These are phyloP conservation scores for Procambarus clarkii DNA, from an alignment of 1,140 invertebrate genomes.

Conservation along the genomic window DNA sequence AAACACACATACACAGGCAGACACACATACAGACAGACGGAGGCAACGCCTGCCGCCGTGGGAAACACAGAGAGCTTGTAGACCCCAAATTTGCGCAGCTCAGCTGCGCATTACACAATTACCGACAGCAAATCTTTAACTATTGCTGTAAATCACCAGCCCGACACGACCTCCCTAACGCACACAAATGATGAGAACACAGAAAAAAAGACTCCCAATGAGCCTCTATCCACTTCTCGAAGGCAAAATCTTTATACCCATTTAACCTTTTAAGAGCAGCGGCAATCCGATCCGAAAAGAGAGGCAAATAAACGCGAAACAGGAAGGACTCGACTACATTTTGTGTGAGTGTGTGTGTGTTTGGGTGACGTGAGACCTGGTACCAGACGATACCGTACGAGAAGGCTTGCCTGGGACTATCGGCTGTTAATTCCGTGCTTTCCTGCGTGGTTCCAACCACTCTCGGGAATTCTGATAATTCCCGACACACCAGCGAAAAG, in stretches of 20 bases:
- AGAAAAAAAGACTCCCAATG: not conserved
- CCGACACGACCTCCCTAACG: not conserved
- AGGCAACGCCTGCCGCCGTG: slow-evolving; percentile 24
- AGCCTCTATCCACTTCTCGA: not conserved
- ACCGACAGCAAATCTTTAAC: slow-evolving; percentile 38
- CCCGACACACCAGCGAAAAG: slow-evolving; percentile 26
- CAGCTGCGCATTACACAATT: slow-evolving; percentile 28
- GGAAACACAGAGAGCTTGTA: slow-evolving; percentile 12
- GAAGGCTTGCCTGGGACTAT: too few relatives aligned
- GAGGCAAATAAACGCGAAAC: too few relatives aligned
- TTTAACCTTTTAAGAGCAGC: not conserved
- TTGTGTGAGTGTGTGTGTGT: too few relatives aligned
- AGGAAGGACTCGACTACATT: too few relatives aligned
- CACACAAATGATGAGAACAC: not conserved
- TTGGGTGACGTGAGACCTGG: too few relatives aligned
- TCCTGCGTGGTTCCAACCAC: slow-evolving; percentile 15
- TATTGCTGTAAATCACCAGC: slow-evolving; percentile 31
- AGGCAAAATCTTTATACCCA: slow-evolving; percentile 25
- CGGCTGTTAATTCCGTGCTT: not conserved
- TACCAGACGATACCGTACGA: too few relatives aligned
- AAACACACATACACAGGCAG: too few relatives aligned
- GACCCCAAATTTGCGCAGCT: slow-evolving; percentile 37
- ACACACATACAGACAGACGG: not conserved
- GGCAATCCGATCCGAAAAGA: not conserved
- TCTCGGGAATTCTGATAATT: slow-evolving; percentile 24